Evolutionary conservation across 2,797 vertebrate species (phyloP), one percentile per base, ranked within the genome.

Genomic region (Menidia menidia): DNA sequence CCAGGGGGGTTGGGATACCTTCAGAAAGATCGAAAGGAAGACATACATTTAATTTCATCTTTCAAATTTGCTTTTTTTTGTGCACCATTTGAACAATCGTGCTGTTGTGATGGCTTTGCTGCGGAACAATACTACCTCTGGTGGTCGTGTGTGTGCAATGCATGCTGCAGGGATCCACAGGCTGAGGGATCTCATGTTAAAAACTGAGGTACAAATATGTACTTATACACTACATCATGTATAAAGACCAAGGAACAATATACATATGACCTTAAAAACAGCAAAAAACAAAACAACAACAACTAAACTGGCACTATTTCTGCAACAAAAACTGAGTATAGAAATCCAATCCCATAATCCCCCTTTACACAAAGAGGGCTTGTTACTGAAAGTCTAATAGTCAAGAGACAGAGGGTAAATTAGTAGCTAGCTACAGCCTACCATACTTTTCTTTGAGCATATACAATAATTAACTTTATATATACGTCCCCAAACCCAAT

Each of bases 401-500:
- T 82, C 63, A 68, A 86, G 77, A 77, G 64, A 89, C 77, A 79
- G 74, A 71, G 69, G 77, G 87, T 88, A 91, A 93, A 93, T 92
- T 84, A 91, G 84, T 86, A 91, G 87, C 85, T 87, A 67, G 83
- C 73, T 60, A 39, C 78, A 79, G 78, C 51, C 73, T 84, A 32
- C 86, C 93, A 91, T 94, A 94, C 93, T 94, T 94, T 95, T 86
- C 90, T 91, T 89, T 88, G 77, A 84, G 90, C 83, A 90, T 92
- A 93, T 94, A 93, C 78, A 92, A 92, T 91, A 92, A 92, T 92
- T 92, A 92, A 86, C 87, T 89, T 87, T 92, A 91, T 91, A 93
- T 92, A 92, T 93, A 88, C 71, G 82, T 92, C 78, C 74, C 76
- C 83, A 81, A 89, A 89, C 78, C 91, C 83, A 35, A 77, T 87